Evolutionary conservation across 2,888 invertebrate species (phyloP), one percentile per base, ranked within the genome.

Genomic region (Ferdinandea cuprea): DNA sequence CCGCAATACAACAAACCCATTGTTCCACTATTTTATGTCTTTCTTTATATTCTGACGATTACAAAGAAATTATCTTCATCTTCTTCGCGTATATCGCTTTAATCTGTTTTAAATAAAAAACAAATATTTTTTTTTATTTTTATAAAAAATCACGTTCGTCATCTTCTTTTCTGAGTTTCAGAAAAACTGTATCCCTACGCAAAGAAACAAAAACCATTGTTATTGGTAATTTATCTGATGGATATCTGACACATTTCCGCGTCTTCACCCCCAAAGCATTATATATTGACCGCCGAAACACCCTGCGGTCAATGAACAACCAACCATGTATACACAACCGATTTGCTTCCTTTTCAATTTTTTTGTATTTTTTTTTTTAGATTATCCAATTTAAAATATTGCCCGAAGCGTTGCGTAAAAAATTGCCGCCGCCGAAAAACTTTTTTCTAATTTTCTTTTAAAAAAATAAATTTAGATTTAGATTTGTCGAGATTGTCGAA

Each of bases 141-240:
- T n/a, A n/a, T n/a, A n/a, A n/a, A n/a, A 59, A 59, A 13, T 71
- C 54, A 54, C 44, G 44, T 35, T 44, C 54, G 44, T 72, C 54
- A 54, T 44, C 52, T 46, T 61, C 35, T 37, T 44, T 2, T 44
- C 35, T 9, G 15, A 7, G 35, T 21, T 35, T 63, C 44, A 35
- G 17, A 46, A 48, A 40, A 37, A 19, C 19, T 44, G 28, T 46
- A 66, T 58, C 42, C 56, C 73, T 48, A n/a, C n/a, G n/a, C 25
- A 40, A 25, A 30, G 7, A 25, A 61, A 30, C 32, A 65, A 37
- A n/a, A 15, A 19, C 19, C 59, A 58, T 74, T 74, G 74, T 74
- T 42, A 58, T 48, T 66, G 74, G 50, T 74, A 65, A 74, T 74
- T 74, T 58, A 74, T 74, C 56, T 58, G 74, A 74, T 74, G 65